phyloP scores from a whole-genome alignment of 2,888 invertebrate species.

The Caenorhabditis wallacei region DNA sequence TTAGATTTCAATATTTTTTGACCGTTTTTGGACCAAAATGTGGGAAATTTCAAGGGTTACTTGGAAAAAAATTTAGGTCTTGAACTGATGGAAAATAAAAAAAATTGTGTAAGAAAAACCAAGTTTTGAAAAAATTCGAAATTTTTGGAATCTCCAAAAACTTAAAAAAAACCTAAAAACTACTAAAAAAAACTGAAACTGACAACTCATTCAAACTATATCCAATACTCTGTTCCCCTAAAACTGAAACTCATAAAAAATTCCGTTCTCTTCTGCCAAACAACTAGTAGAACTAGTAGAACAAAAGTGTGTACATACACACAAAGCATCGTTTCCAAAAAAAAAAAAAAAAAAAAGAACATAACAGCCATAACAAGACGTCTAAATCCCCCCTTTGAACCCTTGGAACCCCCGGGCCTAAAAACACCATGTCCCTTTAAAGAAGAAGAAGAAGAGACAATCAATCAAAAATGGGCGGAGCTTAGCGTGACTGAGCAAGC shows the following conservation, averaged over 20 bases:
- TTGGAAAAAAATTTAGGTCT: no score
- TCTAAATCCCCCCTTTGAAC: slow-evolving; percentile 7
- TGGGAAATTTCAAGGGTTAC: no score
- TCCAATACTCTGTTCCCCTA: no score
- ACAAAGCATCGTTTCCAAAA: background rate
- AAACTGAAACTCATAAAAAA: no score
- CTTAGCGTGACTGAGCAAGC: background rate
- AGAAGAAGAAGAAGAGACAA: slow-evolving; percentile 40
- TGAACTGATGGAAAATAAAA: no score
- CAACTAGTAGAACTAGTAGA: no score
- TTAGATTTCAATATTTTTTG: background rate
- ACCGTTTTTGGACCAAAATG: background rate
- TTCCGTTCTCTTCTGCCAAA: no score
- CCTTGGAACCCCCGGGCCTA: background rate
- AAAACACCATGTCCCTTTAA: slow-evolving; percentile 10
- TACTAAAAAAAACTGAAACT: no score
- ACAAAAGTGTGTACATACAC: background rate
- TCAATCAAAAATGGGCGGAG: slow-evolving; percentile 57
- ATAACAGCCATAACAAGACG: slow-evolving; percentile 37
- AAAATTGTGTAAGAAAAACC: no score
- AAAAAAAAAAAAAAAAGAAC: slow-evolving; percentile 21
- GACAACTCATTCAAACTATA: no score
- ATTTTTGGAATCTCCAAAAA: background rate
- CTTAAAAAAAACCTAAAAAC: no score
- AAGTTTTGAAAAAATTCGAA: background rate